Evolutionary conservation across 2,888 invertebrate genomes (phyloP).

Genomic region (Erannis defoliaria): DNA sequence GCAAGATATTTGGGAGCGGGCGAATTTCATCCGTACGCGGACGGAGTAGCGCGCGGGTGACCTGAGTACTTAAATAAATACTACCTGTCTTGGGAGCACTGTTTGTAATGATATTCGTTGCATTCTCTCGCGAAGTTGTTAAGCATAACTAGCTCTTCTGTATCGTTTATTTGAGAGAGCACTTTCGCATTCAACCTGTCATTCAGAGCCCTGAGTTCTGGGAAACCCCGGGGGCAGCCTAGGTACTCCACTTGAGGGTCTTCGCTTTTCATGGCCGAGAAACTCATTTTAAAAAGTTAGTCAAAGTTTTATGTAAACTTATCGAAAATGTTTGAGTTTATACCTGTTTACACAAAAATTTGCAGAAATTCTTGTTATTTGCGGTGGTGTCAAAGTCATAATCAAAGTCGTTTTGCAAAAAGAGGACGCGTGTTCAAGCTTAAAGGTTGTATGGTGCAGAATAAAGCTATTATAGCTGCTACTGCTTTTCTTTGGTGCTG

Average conservation of each 20-base stretch:
- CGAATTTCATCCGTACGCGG: too few relatives aligned
- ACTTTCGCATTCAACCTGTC: conserved; percentile 68
- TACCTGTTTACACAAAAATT: too few relatives aligned
- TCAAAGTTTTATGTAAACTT: conserved; percentile 9
- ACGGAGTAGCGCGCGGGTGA: too few relatives aligned
- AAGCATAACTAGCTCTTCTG: conserved; percentile 72
- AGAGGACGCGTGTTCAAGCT: background rate
- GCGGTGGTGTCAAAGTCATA: conserved; percentile 11
- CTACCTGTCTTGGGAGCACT: conserved; percentile 69
- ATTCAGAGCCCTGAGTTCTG: conserved; percentile 56
- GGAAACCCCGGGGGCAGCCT: conserved; percentile 56
- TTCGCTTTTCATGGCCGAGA: conserved; percentile 57
- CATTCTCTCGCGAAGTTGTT: conserved; percentile 71
- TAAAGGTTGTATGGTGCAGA: background rate
- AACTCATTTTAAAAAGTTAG: conserved; percentile 20
- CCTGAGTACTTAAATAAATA: background rate
- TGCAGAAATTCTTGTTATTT: conserved; percentile 6
- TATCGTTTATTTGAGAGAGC: conserved; percentile 68
- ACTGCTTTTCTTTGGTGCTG: too few relatives aligned
- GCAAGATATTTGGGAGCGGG: too few relatives aligned
- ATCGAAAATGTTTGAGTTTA: conserved; percentile 18
- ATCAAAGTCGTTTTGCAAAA: background rate
- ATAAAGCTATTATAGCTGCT: too few relatives aligned
- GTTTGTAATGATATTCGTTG: conserved; percentile 70
- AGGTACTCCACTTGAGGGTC: conserved; percentile 52